Evolutionary conservation across 2,888 invertebrate genomes (phyloP).

Genomic region (Tuberolachnus salignus): DNA sequence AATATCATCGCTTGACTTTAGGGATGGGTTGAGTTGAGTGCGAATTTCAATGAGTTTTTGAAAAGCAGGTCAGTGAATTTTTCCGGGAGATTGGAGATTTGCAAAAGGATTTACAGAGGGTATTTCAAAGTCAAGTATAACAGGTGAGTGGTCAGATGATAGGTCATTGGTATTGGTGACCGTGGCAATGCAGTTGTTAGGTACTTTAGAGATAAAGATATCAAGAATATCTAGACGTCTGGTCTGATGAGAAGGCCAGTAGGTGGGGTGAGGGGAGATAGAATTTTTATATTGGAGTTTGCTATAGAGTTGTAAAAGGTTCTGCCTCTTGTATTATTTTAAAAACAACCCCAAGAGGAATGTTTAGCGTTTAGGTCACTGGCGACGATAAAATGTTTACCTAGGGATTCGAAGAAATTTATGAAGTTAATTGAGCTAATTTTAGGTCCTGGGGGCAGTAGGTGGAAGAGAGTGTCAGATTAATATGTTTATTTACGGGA

Average conservation of each 20-base stretch:
- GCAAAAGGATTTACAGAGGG: not conserved
- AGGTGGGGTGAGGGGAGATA: slow-evolving; percentile 3
- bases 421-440: slow-evolving; percentile 14
- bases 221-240: not conserved
- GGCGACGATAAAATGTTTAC: not conserved
- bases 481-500: not conserved
- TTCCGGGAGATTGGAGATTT: not conserved
- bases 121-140: slow-evolving; percentile 9
- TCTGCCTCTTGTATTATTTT: not conserved
- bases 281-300: slow-evolving; percentile 24
- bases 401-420: slow-evolving; percentile 2
- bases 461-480: slow-evolving; percentile 10
- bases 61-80: not conserved
- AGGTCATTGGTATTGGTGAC: not conserved
- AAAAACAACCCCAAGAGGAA: not conserved
- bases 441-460: slow-evolving; percentile 41
- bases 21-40: not conserved
- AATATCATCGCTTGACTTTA: slow-evolving; percentile 12
- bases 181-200: not conserved
- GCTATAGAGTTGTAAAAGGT: not conserved
- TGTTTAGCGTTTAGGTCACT: not conserved
- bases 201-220: not conserved
- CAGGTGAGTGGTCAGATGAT: not conserved
- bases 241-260: not conserved
- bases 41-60: slow-evolving; percentile 6